Evolutionary conservation across 2,888 invertebrate genomes (phyloP).

Genomic region (Galerucella nymphaeae): DNA sequence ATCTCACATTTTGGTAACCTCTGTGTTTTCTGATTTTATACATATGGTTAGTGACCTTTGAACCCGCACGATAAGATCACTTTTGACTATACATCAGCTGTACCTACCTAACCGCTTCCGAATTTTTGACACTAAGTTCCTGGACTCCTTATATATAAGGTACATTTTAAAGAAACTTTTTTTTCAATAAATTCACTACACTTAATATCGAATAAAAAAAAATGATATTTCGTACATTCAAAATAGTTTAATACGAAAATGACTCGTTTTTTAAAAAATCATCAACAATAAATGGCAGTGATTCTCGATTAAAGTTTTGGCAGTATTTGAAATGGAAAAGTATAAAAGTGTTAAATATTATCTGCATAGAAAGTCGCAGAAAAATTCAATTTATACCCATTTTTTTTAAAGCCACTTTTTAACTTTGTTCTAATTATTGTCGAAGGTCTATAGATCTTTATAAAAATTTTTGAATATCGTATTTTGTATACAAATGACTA

Average conservation of each 20-base stretch:
- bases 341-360: conserved; percentile 20
- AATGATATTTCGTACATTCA: neutral
- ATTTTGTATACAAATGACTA: conserved; percentile 10
- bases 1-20: too few relatives aligned
- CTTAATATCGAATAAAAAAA: neutral
- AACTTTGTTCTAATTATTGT: neutral
- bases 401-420: conserved; percentile 13
- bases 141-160: too few relatives aligned
- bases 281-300: conserved; percentile 49
- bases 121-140: too few relatives aligned
- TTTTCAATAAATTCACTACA: neutral
- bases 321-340: conserved; percentile 41
- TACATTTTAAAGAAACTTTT: too few relatives aligned
- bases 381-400: conserved; percentile 6
- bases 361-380: neutral
- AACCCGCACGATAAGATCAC: too few relatives aligned
- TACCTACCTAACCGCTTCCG: too few relatives aligned
- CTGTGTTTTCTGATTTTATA: too few relatives aligned
- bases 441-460: neutral
- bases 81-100: too few relatives aligned
- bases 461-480: neutral
- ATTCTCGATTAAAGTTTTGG: conserved; percentile 42
- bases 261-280: conserved; percentile 28
- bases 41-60: too few relatives aligned
- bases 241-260: conserved; percentile 2